phyloP scores from a whole-genome alignment of 2,113 vertebrate species.

The Saimiri boliviensis region DNA sequence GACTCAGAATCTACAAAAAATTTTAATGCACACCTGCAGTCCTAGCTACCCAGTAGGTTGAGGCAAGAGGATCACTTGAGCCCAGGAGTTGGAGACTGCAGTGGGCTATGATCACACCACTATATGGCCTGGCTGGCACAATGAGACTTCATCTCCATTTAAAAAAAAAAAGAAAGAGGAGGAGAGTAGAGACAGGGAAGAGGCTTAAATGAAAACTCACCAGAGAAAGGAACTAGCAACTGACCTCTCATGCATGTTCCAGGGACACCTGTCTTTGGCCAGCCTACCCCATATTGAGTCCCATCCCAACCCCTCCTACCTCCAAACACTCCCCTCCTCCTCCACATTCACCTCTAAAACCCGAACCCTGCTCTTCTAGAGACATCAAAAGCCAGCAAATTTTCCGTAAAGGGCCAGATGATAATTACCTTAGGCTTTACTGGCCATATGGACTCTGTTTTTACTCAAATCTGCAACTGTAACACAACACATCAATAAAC shows the following conservation, averaged over 20 bases:
- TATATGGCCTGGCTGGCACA: rapidly evolving
- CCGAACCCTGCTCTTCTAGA: not conserved
- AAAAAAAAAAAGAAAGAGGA: too few species aligned
- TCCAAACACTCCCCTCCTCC: not conserved
- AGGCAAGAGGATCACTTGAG: too few species aligned
- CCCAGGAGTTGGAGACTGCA: too few species aligned
- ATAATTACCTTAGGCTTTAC: not conserved
- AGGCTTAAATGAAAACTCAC: not conserved
- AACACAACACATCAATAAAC: not conserved
- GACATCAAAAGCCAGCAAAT: not conserved
- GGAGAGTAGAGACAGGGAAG: not conserved
- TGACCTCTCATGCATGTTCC: rapidly evolving
- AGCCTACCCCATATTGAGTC: too few species aligned
- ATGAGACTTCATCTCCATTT: too few species aligned
- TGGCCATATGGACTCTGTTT: rapidly evolving
- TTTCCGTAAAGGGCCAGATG: not conserved
- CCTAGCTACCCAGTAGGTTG: too few species aligned
- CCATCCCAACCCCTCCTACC: not conserved
- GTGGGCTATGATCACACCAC: too few species aligned
- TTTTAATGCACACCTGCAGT: too few species aligned
- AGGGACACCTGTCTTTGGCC: not conserved
- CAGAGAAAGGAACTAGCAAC: not conserved
- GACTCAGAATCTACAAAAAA: too few species aligned
- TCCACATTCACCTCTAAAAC: not conserved
- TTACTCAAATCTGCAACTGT: not conserved